Conservation (phyloP, 2,113 vertebrate genomes). For the Brachypteracias leptosomus region DNA sequence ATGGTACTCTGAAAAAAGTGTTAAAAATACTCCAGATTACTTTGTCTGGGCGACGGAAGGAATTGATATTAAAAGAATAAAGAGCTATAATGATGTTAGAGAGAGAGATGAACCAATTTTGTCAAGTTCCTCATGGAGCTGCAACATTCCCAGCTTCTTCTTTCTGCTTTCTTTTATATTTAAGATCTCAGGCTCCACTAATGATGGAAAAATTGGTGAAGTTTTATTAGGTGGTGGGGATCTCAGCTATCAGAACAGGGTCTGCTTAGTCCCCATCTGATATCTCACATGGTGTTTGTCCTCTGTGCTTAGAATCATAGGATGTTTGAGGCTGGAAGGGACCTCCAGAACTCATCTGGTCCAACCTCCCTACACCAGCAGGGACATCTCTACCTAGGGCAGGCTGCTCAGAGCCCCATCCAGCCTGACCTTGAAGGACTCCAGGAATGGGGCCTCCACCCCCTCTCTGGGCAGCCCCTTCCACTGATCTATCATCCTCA, state of each 20-base stretch:
- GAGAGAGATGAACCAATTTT: background rate
- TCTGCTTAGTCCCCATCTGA: background rate
- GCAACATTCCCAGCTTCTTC: background rate
- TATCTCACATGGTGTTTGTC: background rate
- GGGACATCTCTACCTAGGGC: no score
- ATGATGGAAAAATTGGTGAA: background rate
- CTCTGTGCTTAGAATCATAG: no score
- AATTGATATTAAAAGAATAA: background rate
- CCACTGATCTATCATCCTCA: no score
- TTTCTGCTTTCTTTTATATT: background rate
- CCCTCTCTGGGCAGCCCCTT: no score
- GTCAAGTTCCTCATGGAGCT: background rate
- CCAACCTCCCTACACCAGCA: no score
- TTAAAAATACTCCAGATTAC: conserved; percentile 11
- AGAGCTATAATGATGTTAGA: background rate
- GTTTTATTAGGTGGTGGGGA: background rate
- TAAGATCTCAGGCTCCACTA: background rate
- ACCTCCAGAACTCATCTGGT: no score
- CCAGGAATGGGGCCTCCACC: no score
- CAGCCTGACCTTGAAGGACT: no score
- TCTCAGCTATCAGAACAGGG: background rate
- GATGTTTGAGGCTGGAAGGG: no score
- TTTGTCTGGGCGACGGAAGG: conserved; percentile 5
- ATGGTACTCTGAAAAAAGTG: background rate
- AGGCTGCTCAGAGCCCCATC: no score